Conservation (phyloP, 2,113 vertebrate genomes). For the Sterna hirundo region DNA sequence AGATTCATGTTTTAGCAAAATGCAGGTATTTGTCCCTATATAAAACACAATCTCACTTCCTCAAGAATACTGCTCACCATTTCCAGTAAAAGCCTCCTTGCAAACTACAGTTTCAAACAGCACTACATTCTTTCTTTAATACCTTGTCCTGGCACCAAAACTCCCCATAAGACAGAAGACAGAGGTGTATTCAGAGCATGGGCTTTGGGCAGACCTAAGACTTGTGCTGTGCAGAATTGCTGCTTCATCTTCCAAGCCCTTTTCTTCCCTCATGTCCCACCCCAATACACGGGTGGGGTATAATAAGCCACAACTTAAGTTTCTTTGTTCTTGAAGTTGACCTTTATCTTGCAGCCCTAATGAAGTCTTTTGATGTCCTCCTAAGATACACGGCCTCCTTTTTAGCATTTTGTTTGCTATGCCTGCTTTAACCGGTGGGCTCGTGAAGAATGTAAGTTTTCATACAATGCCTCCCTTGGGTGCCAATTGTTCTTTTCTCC, state of each 20-base stretch:
- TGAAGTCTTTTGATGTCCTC: slow-evolving; percentile 17
- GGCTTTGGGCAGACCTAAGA: neutral
- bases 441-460: neutral
- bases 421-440: neutral
- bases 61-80: neutral
- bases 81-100: neutral
- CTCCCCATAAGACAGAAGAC: neutral
- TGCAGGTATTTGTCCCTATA: neutral
- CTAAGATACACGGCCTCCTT: neutral
- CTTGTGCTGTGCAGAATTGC: neutral
- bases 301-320: neutral
- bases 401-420: neutral
- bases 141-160: neutral
- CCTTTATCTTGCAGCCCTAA: slow-evolving; percentile 31
- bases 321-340: slow-evolving; percentile 9
- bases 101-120: neutral
- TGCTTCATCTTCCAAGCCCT: neutral
- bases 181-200: neutral
- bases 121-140: neutral
- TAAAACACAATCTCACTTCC: neutral
- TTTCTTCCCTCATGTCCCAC: neutral
- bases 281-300: rapidly evolving
- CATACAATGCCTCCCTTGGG: slow-evolving; percentile 15
- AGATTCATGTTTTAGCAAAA: neutral
- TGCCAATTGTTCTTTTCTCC: slow-evolving; percentile 24